phyloP scores from a whole-genome alignment of 1,140 invertebrate genomes.

The Drosophila bocki region DNA sequence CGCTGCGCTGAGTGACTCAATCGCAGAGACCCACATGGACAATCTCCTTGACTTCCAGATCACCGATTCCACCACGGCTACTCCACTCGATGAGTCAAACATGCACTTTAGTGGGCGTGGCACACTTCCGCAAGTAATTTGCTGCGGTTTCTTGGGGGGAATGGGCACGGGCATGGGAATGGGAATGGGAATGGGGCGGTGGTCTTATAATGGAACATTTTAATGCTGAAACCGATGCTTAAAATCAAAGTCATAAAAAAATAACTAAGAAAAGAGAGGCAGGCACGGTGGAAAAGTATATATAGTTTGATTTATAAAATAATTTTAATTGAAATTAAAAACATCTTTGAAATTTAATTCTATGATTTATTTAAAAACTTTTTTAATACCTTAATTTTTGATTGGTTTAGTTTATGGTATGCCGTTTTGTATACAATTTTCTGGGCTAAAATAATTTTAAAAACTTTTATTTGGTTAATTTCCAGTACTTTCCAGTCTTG shows the following conservation, averaged over 20 bases:
- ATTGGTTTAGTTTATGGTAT: neutral
- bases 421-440: neutral
- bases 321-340: neutral
- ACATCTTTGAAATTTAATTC: neutral
- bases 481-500: neutral
- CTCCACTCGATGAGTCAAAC: constrained; percentile 29
- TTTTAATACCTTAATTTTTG: too few species aligned
- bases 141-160: constrained; percentile 56
- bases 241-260: constrained; percentile 72
- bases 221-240: constrained; percentile 79
- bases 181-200: constrained; percentile 40
- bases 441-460: neutral
- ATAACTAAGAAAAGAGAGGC: neutral
- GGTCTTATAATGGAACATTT: constrained; percentile 77
- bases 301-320: neutral
- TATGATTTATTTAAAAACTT: neutral
- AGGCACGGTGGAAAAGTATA: constrained; percentile 4
- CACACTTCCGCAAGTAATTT: constrained; percentile 80
- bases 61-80: neutral
- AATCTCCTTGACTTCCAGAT: constrained; percentile 13
- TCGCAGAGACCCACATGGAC: constrained; percentile 49
- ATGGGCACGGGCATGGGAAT: constrained; percentile 14
- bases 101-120: constrained; percentile 75
- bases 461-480: neutral
- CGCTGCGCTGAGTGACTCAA: constrained; percentile 71